Evolutionary conservation across 2,797 vertebrate genomes (phyloP).

Genomic region (Gastrophryne carolinensis): DNA sequence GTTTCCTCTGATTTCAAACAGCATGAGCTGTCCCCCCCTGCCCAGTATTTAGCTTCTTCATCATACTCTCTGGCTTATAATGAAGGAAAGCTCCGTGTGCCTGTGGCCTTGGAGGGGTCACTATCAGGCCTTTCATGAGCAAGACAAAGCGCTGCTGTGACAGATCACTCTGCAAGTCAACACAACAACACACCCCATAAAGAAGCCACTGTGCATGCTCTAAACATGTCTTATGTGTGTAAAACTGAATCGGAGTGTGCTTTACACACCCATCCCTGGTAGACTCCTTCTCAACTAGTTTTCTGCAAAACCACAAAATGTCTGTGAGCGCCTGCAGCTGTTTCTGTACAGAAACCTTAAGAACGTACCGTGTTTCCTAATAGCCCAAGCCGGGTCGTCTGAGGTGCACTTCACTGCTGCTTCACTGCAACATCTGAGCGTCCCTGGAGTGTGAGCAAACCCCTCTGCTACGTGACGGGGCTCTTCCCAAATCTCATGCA

Average conservation of each 20-base stretch:
- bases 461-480: constrained; percentile 31
- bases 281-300: background rate
- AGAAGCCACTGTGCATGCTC: background rate
- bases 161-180: too few species aligned
- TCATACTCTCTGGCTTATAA: too few species aligned
- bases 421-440: constrained; percentile 16
- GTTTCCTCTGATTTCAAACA: too few species aligned
- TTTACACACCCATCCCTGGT: background rate
- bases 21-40: too few species aligned
- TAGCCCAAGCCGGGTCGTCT: background rate
- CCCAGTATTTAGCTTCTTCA: too few species aligned
- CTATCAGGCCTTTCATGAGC: too few species aligned
- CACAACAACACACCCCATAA: background rate
- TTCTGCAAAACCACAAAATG: background rate
- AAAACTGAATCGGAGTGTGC: too few species aligned
- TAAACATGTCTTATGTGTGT: background rate
- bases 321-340: background rate
- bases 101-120: too few species aligned
- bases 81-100: too few species aligned
- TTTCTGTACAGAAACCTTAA: background rate
- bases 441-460: constrained; percentile 16
- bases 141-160: too few species aligned
- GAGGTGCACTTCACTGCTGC: background rate
- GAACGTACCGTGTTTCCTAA: background rate
- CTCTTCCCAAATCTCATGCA: constrained; percentile 43